Conservation (phyloP, 1,140 invertebrate species). For the Eurosta solidaginis region DNA sequence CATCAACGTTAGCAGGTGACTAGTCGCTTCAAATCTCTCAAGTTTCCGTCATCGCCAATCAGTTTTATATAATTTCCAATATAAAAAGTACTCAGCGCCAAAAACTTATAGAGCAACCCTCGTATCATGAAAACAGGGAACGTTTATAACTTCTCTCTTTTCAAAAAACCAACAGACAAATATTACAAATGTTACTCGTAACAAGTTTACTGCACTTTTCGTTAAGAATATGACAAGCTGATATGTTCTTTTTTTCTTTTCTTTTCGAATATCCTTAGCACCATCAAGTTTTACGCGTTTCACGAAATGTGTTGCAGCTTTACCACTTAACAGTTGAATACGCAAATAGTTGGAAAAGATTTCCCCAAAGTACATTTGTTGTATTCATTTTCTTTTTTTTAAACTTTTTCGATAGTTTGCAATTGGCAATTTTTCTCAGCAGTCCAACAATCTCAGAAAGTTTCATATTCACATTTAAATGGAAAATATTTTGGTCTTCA, state of each 20-base stretch:
- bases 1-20: too few relatives aligned
- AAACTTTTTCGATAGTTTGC: background rate
- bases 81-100: too few relatives aligned
- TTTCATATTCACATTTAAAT: background rate
- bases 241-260: too few relatives aligned
- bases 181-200: constrained; percentile 17
- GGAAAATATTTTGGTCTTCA: background rate
- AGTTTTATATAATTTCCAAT: too few relatives aligned
- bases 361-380: constrained; percentile 15
- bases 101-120: too few relatives aligned
- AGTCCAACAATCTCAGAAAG: background rate
- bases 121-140: too few relatives aligned
- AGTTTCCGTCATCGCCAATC: too few relatives aligned
- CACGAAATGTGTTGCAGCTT: background rate
- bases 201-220: constrained; percentile 7
- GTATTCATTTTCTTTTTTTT: background rate
- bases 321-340: constrained; percentile 25
- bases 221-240: constrained; percentile 23
- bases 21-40: too few relatives aligned
- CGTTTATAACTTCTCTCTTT: background rate
- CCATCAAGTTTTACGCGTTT: constrained; percentile 6
- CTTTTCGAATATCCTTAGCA: background rate
- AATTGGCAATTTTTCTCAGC: constrained; percentile 25
- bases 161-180: background rate
- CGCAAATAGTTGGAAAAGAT: constrained; percentile 27